Evolutionary conservation across 1,140 invertebrate genomes (phyloP).

Genomic region (Heterodera schachtii): DNA sequence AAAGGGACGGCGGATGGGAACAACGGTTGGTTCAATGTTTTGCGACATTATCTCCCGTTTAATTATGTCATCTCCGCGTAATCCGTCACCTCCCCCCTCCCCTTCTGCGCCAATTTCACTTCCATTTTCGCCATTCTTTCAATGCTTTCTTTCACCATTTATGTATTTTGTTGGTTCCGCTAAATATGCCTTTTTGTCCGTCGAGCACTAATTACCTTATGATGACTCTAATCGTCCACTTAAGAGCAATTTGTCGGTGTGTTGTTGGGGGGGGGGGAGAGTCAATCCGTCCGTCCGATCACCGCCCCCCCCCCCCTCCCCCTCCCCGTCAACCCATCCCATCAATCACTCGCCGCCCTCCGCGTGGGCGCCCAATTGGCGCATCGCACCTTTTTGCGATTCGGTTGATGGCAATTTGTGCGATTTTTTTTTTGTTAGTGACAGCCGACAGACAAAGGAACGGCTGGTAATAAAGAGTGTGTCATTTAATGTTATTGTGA

Average conservation of each 20-base stretch:
- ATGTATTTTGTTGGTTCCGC: background rate
- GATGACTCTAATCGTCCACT: background rate
- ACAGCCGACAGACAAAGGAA: background rate
- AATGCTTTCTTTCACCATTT: background rate
- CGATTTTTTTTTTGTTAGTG: background rate
- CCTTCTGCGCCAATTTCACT: no score
- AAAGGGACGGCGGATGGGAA: background rate
- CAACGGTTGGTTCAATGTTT: background rate
- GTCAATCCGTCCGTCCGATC: background rate
- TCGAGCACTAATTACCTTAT: background rate
- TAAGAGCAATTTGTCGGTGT: background rate
- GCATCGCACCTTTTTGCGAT: background rate
- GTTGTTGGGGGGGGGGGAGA: no score
- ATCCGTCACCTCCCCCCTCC: no score
- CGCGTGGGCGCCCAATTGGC: background rate
- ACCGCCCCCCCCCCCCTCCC: background rate
- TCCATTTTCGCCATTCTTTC: no score
- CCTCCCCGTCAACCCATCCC: background rate
- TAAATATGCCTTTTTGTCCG: background rate
- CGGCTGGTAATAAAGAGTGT: background rate
- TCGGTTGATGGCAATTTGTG: background rate
- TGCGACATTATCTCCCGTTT: background rate
- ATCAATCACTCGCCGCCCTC: background rate
- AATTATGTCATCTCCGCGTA: background rate
- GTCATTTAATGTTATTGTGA: no score